phyloP scores from a whole-genome alignment of 2,113 vertebrate genomes.

The Calcarius ornatus region DNA sequence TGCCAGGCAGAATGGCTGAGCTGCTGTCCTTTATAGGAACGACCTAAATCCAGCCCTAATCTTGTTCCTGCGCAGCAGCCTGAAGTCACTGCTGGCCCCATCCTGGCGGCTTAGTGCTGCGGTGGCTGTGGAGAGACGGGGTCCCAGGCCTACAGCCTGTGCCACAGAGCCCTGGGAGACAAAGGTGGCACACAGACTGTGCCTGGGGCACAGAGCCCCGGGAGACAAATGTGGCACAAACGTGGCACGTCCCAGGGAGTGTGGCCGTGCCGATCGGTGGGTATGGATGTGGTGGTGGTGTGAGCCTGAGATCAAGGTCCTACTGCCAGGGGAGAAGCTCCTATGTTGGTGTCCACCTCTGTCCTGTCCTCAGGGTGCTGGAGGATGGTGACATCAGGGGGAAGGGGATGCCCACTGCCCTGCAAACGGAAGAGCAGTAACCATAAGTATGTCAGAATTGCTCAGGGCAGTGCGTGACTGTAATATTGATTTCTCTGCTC shows the following conservation, averaged over 20 bases:
- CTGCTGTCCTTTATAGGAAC: neutral
- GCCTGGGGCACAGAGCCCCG: fast-evolving
- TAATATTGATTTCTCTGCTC: constrained; percentile 6
- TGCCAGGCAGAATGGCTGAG: neutral
- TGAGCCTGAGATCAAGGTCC: neutral
- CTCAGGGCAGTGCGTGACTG: neutral
- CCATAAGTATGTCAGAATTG: neutral
- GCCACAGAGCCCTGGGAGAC: neutral
- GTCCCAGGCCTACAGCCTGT: fast-evolving
- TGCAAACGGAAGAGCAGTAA: neutral
- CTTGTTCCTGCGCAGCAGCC: neutral
- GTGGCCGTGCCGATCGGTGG: too few relatives aligned
- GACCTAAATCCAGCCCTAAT: constrained; percentile 43
- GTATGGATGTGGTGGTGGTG: fast-evolving
- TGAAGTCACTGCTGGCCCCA: neutral
- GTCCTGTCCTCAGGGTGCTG: fast-evolving
- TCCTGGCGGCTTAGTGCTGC: neutral
- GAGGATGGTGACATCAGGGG: neutral
- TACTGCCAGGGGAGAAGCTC: neutral
- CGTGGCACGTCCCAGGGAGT: fast-evolving
- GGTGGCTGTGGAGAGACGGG: fast-evolving
- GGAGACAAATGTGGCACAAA: fast-evolving
- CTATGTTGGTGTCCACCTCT: fast-evolving
- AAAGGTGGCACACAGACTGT: fast-evolving
- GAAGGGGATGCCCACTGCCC: fast-evolving